Percentiles rank a stretch among this genome's conserved stretches.
Evolutionary conservation across 2,113 vertebrate genomes (phyloP).

Genomic region (Recurvirostra avosetta): DNA sequence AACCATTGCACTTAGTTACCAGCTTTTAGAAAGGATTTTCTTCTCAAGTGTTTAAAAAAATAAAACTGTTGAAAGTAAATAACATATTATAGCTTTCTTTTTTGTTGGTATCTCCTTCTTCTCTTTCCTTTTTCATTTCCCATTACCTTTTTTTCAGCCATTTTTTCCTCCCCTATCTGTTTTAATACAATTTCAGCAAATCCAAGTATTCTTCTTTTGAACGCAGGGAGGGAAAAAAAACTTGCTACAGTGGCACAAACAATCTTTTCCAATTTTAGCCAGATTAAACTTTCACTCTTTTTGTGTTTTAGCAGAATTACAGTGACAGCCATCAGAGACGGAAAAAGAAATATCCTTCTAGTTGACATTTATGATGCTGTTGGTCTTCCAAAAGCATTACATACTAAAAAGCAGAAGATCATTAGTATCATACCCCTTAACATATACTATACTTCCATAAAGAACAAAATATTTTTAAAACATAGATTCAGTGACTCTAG

Average conservation of each 20-base stretch:
- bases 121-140: not conserved
- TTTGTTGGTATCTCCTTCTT: not conserved
- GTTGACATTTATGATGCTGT: not conserved
- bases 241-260: not conserved
- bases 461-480: not conserved
- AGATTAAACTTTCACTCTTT: not conserved
- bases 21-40: not conserved
- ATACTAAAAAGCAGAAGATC: not conserved
- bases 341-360: not conserved
- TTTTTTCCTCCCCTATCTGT: not conserved
- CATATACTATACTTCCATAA: not conserved
- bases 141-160: not conserved
- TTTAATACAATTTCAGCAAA: not conserved
- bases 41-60: not conserved
- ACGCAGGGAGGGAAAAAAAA: not conserved
- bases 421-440: not conserved
- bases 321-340: not conserved
- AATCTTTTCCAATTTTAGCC: not conserved
- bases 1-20: not conserved
- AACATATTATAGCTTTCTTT: not conserved
- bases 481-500: not conserved
- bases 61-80: not conserved
- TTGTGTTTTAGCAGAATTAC: not conserved
- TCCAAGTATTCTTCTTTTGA: not conserved
- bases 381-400: not conserved